phyloP scores from a whole-genome alignment of 2,888 invertebrate genomes.

The Spisula solida region DNA sequence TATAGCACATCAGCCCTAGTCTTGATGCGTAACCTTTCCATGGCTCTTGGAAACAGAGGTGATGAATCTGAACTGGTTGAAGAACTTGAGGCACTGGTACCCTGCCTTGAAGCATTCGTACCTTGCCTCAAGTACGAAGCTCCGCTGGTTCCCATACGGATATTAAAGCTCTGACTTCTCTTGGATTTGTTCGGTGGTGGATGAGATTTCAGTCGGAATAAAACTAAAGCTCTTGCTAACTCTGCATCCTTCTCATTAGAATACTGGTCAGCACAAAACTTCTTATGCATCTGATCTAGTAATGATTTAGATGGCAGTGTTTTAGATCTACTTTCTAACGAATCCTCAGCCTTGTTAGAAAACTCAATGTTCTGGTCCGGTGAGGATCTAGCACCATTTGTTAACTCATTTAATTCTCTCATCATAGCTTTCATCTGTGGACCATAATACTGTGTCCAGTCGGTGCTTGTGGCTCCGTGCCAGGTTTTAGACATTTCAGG shows the following conservation, averaged over 20 bases:
- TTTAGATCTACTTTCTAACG: slow-evolving; percentile 47
- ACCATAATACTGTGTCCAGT: slow-evolving; percentile 74
- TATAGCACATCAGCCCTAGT: slow-evolving; percentile 64
- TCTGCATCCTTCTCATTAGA: slow-evolving; percentile 60
- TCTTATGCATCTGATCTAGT: slow-evolving; percentile 83
- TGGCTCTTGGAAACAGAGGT: slow-evolving; percentile 54
- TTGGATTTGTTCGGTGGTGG: slow-evolving; percentile 45
- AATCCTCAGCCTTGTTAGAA: slow-evolving; percentile 13
- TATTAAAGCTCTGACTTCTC: slow-evolving; percentile 69
- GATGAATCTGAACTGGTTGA: slow-evolving; percentile 57
- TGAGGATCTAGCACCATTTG: slow-evolving; percentile 31
- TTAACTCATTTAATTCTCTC: slow-evolving; percentile 57
- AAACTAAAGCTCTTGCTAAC: slow-evolving; percentile 60
- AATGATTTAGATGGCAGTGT: slow-evolving; percentile 77
- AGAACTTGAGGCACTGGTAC: slow-evolving; percentile 29
- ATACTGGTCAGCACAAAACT: slow-evolving; percentile 83
- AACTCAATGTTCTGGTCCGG: slow-evolving; percentile 20
- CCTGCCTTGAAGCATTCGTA: slow-evolving; percentile 25
- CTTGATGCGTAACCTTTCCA: slow-evolving; percentile 58
- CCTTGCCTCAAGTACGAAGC: slow-evolving; percentile 32
- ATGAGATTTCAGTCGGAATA: slow-evolving; percentile 64
- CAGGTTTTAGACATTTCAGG: slow-evolving; percentile 80
- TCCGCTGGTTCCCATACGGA: slow-evolving; percentile 60
- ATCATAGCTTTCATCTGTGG: slow-evolving; percentile 73
- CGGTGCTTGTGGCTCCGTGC: slow-evolving; percentile 77